A percentile compares a stretch with the other conserved stretches of the same genome.
These are phyloP conservation scores for Heliconius hermathena DNA, from an alignment of 1,140 invertebrate species.

Conservation along the genomic window DNA sequence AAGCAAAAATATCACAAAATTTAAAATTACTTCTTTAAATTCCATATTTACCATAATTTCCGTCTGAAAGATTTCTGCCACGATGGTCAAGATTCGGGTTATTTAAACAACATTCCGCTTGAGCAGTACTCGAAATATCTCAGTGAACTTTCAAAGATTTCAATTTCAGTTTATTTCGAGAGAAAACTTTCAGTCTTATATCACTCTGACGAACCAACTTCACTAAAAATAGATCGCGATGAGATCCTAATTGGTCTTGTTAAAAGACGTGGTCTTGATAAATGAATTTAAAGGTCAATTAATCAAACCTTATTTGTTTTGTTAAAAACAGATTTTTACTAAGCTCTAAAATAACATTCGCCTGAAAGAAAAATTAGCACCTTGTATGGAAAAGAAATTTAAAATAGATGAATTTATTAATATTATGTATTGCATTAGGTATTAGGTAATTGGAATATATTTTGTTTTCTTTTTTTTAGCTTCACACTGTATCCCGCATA, in stretches of 20 bases:
- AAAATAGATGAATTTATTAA: no score
- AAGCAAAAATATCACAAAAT: not conserved
- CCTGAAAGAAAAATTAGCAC: no score
- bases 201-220: not conserved
- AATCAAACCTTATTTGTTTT: not conserved
- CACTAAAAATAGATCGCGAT: not conserved
- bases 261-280: not conserved
- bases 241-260: conserved; percentile 3
- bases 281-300: not conserved
- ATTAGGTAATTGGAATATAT: no score
- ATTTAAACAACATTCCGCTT: not conserved
- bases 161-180: not conserved
- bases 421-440: no score
- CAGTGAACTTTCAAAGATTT: not conserved
- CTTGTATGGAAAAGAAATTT: no score
- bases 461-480: no score
- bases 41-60: not conserved
- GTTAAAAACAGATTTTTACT: not conserved
- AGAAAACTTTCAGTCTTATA: not conserved
- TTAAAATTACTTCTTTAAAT: not conserved
- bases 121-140: not conserved
- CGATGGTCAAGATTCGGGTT: not conserved
- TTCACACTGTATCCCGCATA: no score
- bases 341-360: not conserved
- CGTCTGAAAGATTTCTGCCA: not conserved